A percentile compares a stretch with the other conserved stretches of the same genome.
Evolutionary conservation across 2,888 invertebrate genomes (phyloP).

Genomic region (Chrysina gloriosa): DNA sequence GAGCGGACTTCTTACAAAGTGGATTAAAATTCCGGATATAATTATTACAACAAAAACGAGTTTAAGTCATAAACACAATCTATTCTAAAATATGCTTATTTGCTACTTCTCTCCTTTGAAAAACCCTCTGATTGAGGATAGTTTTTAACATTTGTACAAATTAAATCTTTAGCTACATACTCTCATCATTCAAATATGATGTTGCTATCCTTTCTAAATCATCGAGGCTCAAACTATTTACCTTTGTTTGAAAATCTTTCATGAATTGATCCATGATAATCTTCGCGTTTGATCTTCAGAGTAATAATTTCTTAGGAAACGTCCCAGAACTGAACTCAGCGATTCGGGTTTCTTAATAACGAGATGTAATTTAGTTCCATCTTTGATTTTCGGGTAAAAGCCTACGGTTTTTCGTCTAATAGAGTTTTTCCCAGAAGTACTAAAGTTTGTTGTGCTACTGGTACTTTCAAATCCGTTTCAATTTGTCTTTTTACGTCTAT

Average conservation of each 20-base stretch:
- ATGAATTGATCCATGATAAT: slow-evolving; percentile 71
- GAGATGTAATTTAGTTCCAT: slow-evolving; percentile 79
- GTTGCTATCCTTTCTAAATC: slow-evolving; percentile 64
- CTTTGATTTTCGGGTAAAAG: slow-evolving; percentile 78
- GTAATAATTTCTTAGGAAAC: slow-evolving; percentile 72
- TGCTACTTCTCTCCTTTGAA: too few species aligned
- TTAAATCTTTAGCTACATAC: slow-evolving; percentile 41
- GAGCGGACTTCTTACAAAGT: too few species aligned
- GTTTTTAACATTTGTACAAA: too few species aligned
- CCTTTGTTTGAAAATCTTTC: slow-evolving; percentile 64
- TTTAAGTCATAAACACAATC: too few species aligned
- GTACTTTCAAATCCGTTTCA: slow-evolving; percentile 73
- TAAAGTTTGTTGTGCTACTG: slow-evolving; percentile 77
- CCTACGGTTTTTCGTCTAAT: slow-evolving; percentile 77
- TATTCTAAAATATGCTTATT: too few species aligned
- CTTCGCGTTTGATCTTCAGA: slow-evolving; percentile 74
- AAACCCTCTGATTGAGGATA: too few species aligned
- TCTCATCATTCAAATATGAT: slow-evolving; percentile 59
- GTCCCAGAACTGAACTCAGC: slow-evolving; percentile 70
- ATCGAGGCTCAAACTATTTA: slow-evolving; percentile 62
- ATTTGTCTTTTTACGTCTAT: slow-evolving; percentile 77
- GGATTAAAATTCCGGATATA: too few species aligned
- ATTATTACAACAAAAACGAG: too few species aligned
- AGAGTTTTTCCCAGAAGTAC: slow-evolving; percentile 78
- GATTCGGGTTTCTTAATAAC: slow-evolving; percentile 77